Evolutionary conservation across 2,113 vertebrate genomes (phyloP).

Genomic region (Ctenomys sociabilis): DNA sequence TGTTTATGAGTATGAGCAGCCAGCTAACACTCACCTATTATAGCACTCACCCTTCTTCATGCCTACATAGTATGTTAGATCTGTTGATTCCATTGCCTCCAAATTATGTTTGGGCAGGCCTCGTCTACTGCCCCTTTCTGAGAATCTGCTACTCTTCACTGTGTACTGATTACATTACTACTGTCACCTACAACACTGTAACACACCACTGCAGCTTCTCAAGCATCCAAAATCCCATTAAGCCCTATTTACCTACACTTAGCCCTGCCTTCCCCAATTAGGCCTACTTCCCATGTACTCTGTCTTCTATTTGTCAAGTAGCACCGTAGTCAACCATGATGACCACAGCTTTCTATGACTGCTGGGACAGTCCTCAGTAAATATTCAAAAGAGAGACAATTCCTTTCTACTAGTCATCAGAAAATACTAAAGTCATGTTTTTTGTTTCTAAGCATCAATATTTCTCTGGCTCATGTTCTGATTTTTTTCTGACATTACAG

Average conservation of each 20-base stretch:
- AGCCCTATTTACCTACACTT: neutral
- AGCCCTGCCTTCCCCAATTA: neutral
- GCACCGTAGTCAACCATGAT: neutral
- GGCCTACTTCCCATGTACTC: neutral
- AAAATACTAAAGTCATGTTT: neutral
- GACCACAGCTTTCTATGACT: neutral
- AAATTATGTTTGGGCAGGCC: neutral
- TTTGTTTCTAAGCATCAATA: neutral
- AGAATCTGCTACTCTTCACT: neutral
- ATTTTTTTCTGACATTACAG: neutral
- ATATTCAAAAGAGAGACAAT: neutral
- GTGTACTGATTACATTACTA: neutral
- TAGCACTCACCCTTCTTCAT: neutral
- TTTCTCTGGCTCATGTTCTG: neutral
- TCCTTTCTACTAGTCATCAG: neutral
- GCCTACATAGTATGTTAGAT: neutral
- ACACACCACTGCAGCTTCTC: neutral
- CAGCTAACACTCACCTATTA: neutral
- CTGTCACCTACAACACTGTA: neutral
- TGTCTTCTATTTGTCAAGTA: neutral
- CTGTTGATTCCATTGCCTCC: neutral
- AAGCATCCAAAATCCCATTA: too few relatives aligned
- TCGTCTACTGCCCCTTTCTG: neutral
- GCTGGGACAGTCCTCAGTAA: neutral
- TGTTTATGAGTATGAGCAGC: neutral